Evolutionary conservation across 2,113 vertebrate species (phyloP).

Genomic region (Pachycephala philippinensis): DNA sequence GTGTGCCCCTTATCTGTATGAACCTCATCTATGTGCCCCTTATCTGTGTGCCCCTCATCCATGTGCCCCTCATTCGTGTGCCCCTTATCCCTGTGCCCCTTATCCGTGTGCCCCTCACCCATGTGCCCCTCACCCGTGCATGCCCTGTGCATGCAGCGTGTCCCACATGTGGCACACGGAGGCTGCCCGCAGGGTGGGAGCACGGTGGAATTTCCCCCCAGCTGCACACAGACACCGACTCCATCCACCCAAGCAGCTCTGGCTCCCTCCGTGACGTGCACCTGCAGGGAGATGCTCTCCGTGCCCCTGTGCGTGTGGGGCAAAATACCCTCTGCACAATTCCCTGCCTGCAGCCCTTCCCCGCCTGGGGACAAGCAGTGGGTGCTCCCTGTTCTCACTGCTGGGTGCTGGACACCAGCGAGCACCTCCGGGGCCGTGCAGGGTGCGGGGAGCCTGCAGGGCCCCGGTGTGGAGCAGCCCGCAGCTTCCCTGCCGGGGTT

Average conservation of each 20-base stretch:
- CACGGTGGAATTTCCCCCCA: rapidly evolving
- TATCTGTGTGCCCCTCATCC: rapidly evolving
- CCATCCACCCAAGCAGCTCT: rapidly evolving
- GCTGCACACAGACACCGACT: rapidly evolving
- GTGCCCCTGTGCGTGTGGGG: rapidly evolving
- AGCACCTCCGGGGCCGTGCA: rapidly evolving
- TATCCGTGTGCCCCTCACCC: neutral
- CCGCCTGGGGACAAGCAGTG: rapidly evolving
- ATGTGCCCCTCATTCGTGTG: rapidly evolving
- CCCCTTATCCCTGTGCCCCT: neutral
- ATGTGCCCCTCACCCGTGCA: rapidly evolving
- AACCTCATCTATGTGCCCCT: rapidly evolving
- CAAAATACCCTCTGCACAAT: rapidly evolving
- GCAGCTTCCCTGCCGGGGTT: neutral
- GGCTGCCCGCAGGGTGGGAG: rapidly evolving
- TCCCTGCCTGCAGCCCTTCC: neutral
- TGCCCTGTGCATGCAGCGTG: rapidly evolving
- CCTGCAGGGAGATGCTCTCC: rapidly evolving
- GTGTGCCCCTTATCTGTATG: rapidly evolving
- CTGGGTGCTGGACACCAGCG: rapidly evolving
- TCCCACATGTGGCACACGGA: rapidly evolving
- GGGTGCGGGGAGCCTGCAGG: neutral
- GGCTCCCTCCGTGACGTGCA: rapidly evolving
- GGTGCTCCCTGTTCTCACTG: rapidly evolving
- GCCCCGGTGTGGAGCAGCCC: rapidly evolving